Evolutionary conservation across 2,888 invertebrate species (phyloP).

Genomic region (Tupiocoris notatus): DNA sequence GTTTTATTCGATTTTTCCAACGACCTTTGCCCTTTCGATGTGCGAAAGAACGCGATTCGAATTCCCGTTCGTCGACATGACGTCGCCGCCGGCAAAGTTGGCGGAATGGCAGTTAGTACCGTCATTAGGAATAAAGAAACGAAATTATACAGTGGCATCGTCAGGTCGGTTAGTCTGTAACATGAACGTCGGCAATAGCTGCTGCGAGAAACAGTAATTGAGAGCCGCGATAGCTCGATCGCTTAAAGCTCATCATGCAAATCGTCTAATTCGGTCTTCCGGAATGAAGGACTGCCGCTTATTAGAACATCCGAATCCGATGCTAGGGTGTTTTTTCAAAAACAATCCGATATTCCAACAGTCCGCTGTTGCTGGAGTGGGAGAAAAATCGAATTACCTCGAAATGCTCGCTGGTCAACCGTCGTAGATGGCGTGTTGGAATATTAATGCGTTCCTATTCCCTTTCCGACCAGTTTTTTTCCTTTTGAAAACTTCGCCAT

Average conservation of each 20-base stretch:
- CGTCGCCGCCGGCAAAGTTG: no score
- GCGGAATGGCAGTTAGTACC: background rate
- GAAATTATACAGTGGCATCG: background rate
- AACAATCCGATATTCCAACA: background rate
- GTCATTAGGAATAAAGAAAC: background rate
- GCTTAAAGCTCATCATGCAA: background rate
- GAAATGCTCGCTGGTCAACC: conserved; percentile 25
- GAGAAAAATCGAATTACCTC: conserved; percentile 9
- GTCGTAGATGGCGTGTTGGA: conserved; percentile 6
- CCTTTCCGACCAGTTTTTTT: background rate
- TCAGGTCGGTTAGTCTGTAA: background rate
- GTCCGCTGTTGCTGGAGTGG: background rate
- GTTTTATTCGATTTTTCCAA: no score
- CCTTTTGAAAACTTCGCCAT: background rate
- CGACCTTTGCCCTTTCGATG: no score
- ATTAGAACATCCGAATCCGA: background rate
- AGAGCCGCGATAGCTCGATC: background rate
- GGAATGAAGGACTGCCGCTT: background rate
- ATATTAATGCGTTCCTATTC: conserved; percentile 9
- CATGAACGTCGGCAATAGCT: background rate
- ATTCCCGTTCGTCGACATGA: background rate
- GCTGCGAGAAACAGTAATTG: background rate
- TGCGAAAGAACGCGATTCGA: background rate
- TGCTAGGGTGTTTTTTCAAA: background rate
- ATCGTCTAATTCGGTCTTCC: background rate